phyloP scores from a whole-genome alignment of 2,888 invertebrate genomes.

The Thumatha senex region DNA sequence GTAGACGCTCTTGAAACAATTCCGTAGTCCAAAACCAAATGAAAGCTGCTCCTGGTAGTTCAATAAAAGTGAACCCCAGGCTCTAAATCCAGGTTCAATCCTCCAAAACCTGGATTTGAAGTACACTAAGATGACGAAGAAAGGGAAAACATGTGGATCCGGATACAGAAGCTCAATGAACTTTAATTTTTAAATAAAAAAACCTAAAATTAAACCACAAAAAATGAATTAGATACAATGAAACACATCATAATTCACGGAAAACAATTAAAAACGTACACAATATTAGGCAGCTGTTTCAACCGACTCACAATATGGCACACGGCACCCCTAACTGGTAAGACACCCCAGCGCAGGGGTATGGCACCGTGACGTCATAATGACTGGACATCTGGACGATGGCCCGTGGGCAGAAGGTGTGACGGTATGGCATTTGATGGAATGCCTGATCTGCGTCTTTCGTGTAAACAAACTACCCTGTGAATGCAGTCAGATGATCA shows the following conservation, averaged over 20 bases:
- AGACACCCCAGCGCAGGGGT: slow-evolving; percentile 26
- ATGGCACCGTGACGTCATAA: slow-evolving; percentile 33
- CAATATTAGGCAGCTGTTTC: slow-evolving; percentile 45
- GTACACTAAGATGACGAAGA: no score
- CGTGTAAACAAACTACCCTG: slow-evolving; percentile 1
- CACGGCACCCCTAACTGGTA: slow-evolving; percentile 30
- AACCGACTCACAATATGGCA: slow-evolving; percentile 63
- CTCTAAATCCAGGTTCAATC: no score
- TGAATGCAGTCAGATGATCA: no score
- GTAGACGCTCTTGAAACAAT: no score
- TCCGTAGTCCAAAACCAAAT: no score
- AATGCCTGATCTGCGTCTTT: neutral
- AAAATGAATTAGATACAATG: slow-evolving; percentile 40
- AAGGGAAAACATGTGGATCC: no score
- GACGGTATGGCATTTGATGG: slow-evolving; percentile 2
- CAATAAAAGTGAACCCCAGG: no score
- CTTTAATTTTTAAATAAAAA: neutral
- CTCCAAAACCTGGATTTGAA: no score
- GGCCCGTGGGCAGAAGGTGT: slow-evolving; percentile 10
- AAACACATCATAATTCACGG: slow-evolving; percentile 52
- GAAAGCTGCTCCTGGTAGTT: no score
- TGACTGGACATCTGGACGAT: slow-evolving; percentile 36
- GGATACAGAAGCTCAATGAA: neutral
- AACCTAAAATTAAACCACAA: slow-evolving; percentile 10
- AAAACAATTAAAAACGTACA: slow-evolving; percentile 57